Percentiles rank a stretch among this genome's conserved stretches.
Evolutionary conservation across 1,140 invertebrate species (phyloP).

Genomic region (Halictus rubicundus): DNA sequence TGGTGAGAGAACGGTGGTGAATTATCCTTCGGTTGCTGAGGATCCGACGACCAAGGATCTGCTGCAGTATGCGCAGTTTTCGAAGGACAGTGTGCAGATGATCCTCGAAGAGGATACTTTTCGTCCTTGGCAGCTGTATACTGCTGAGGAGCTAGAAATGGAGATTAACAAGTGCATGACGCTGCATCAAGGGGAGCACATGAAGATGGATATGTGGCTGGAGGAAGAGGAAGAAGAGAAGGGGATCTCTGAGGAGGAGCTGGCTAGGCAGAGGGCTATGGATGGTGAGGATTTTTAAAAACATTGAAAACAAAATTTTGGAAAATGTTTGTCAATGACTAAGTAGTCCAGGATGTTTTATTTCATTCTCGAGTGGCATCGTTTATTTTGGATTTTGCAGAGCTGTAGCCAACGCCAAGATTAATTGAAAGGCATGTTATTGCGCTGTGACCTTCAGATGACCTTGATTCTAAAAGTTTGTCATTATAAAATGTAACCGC

Average conservation of each 20-base stretch:
- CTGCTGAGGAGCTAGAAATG: slow-evolving; percentile 21
- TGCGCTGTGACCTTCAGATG: no score
- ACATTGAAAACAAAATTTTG: no score
- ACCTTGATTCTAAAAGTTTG: no score
- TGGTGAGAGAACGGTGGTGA: slow-evolving; percentile 73
- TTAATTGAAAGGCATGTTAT: no score
- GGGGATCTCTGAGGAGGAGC: slow-evolving; percentile 30
- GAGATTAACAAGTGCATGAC: slow-evolving; percentile 45
- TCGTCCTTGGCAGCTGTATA: slow-evolving; percentile 57
- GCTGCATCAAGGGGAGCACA: slow-evolving; percentile 47
- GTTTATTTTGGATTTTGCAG: no score
- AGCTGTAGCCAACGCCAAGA: no score
- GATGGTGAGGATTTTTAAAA: slow-evolving; percentile 53
- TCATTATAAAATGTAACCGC: no score
- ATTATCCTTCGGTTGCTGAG: slow-evolving; percentile 70
- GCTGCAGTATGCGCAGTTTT: slow-evolving; percentile 53
- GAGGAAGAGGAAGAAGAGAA: slow-evolving; percentile 54
- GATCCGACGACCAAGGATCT: slow-evolving; percentile 29
- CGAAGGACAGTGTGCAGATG: slow-evolving; percentile 37
- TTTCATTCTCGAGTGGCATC: no score
- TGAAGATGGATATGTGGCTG: slow-evolving; percentile 49
- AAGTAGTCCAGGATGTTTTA: no score
- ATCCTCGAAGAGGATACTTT: slow-evolving; percentile 44
- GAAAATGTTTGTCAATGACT: no score
- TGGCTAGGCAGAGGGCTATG: slow-evolving; percentile 44